phyloP scores from a whole-genome alignment of 2,113 vertebrate genomes.

The Ceyx melanurus region DNA sequence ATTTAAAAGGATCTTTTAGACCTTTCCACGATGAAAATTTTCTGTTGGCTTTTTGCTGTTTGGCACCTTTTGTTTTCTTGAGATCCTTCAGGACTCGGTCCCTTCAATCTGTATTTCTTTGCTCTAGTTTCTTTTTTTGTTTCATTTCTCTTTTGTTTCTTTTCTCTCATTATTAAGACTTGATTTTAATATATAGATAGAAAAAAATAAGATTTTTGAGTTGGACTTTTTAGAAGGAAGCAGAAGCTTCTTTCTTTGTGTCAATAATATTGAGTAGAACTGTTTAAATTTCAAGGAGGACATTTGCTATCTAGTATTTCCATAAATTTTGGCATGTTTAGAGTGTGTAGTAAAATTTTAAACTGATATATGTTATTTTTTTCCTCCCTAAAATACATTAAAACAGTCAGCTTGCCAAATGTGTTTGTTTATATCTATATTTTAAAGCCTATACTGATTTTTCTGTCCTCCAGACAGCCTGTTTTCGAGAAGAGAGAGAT shows the following conservation, averaged over 20 bases:
- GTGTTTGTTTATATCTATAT: neutral
- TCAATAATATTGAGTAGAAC: neutral
- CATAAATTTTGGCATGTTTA: neutral
- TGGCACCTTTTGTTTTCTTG: neutral
- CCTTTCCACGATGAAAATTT: neutral
- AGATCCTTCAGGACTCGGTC: neutral
- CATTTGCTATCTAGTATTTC: neutral
- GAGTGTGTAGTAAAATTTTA: neutral
- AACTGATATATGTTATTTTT: neutral
- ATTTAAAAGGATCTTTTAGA: neutral
- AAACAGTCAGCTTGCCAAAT: neutral
- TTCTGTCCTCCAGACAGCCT: constrained; percentile 86
- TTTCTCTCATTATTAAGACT: neutral
- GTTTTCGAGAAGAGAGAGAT: constrained; percentile 96
- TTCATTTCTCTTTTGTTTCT: neutral
- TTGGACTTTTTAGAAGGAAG: neutral
- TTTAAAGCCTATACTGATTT: neutral
- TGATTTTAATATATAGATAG: neutral
- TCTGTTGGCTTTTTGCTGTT: neutral
- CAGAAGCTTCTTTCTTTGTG: neutral
- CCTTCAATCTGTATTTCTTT: neutral
- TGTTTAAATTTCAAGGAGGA: neutral
- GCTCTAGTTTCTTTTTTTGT: neutral
- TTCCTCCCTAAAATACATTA: accelerated
- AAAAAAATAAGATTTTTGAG: neutral